Evolutionary conservation across 2,113 vertebrate genomes (phyloP).

Genomic region (Pedetes capensis): DNA sequence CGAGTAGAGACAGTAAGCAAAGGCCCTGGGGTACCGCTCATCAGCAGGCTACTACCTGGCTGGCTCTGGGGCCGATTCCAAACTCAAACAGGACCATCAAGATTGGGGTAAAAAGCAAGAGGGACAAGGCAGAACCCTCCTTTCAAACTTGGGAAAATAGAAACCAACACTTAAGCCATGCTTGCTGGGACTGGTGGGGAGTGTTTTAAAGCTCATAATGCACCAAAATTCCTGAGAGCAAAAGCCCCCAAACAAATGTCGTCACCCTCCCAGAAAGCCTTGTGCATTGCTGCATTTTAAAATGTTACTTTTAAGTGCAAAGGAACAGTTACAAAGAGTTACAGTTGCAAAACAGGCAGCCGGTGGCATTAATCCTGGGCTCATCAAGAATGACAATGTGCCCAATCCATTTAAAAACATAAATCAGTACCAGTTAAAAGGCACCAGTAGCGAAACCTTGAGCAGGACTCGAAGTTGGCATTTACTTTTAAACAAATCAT

Average conservation of each 20-base stretch:
- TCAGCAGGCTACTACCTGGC: background rate
- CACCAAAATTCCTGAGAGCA: background rate
- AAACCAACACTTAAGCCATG: background rate
- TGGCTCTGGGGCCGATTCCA: background rate
- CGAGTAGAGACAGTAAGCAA: background rate
- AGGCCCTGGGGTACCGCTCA: background rate
- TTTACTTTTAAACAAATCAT: slow-evolving; percentile 39
- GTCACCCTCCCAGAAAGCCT: background rate
- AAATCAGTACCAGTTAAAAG: slow-evolving; percentile 44
- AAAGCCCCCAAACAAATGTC: background rate
- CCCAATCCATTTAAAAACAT: slow-evolving; percentile 40
- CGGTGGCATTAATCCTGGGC: background rate
- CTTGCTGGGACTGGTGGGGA: background rate
- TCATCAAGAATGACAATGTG: background rate
- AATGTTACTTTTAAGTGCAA: background rate
- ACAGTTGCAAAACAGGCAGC: background rate
- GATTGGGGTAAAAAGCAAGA: accelerated
- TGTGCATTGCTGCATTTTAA: accelerated
- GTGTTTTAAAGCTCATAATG: background rate
- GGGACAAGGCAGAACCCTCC: background rate
- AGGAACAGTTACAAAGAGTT: background rate
- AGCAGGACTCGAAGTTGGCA: slow-evolving; percentile 13
- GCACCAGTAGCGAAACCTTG: slow-evolving; percentile 48
- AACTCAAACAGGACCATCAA: background rate
- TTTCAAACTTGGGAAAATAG: background rate